Percentiles rank a stretch among this genome's conserved stretches.
Evolutionary conservation across 1,140 invertebrate genomes (phyloP).

Genomic region (Aphelenchoides besseyi): DNA sequence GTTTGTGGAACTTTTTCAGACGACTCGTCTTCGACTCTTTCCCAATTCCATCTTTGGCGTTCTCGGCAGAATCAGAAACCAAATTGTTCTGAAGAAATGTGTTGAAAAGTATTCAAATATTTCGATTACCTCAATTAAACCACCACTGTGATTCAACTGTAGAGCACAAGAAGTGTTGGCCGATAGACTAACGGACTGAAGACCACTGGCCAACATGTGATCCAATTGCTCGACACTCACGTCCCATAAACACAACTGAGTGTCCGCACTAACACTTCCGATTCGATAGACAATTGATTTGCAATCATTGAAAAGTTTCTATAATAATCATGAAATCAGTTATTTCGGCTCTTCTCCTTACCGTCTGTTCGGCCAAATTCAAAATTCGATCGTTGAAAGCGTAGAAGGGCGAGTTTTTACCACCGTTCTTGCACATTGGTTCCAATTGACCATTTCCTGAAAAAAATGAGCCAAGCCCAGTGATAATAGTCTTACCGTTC

Average conservation of each 20-base stretch:
- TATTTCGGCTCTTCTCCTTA: background rate
- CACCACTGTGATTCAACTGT: background rate
- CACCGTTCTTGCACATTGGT: background rate
- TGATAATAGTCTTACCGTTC: background rate
- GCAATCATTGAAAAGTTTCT: conserved; percentile 12
- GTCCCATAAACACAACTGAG: conserved; percentile 95
- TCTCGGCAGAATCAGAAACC: background rate
- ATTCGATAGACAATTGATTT: conserved; percentile 71
- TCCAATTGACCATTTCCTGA: background rate
- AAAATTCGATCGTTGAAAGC: background rate
- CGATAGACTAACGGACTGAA: background rate
- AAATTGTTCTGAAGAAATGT: background rate
- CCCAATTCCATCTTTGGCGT: background rate
- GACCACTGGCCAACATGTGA: conserved; percentile 43
- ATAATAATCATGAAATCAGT: background rate
- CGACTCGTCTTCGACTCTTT: conserved; percentile 59
- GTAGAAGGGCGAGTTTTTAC: background rate
- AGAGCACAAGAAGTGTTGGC: background rate
- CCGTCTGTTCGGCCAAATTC: background rate
- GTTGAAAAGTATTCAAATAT: background rate
- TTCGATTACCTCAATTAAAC: conserved; percentile 8
- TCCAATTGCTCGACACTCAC: conserved; percentile 67
- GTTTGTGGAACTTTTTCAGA: conserved; percentile 71
- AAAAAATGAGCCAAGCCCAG: background rate
- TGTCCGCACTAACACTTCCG: conserved; percentile 96